These are phyloP conservation scores for Aphidius colemani DNA, from an alignment of 2,888 invertebrate species.

Conservation along the genomic window DNA sequence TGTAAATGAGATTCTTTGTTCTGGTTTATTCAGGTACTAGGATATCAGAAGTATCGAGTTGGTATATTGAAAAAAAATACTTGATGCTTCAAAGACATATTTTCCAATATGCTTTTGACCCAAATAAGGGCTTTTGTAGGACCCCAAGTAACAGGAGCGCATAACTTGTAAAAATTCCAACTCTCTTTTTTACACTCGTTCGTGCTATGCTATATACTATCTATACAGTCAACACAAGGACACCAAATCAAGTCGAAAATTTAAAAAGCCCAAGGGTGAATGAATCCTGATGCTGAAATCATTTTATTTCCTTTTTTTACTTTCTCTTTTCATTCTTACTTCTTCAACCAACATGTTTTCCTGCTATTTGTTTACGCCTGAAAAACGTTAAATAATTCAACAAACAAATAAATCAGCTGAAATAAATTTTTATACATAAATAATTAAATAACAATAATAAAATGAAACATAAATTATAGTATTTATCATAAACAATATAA, in stretches of 20 bases:
- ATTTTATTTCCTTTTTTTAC: not conserved
- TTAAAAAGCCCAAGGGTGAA: too few species aligned
- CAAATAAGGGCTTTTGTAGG: constrained; percentile 61
- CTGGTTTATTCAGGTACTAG: constrained; percentile 57
- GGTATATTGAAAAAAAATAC: constrained; percentile 34
- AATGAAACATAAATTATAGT: not conserved
- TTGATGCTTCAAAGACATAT: constrained; percentile 20
- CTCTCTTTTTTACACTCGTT: too few species aligned
- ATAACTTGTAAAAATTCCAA: constrained; percentile 32
- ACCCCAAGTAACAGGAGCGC: constrained; percentile 55
- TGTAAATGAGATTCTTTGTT: constrained; percentile 60
- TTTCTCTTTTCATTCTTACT: constrained; percentile 9
- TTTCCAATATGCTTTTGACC: constrained; percentile 51
- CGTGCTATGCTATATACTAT: too few species aligned
- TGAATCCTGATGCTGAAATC: too few species aligned
- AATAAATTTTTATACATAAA: constrained; percentile 1
- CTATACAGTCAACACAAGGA: too few species aligned
- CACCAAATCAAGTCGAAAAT: not conserved
- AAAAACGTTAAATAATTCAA: constrained; percentile 48
- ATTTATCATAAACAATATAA: too few species aligned
- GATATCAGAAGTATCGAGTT: constrained; percentile 46
- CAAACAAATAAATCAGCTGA: constrained; percentile 17
- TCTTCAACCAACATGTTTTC: constrained; percentile 44
- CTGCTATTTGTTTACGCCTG: constrained; percentile 59
- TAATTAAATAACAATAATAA: not conserved